These are phyloP conservation scores for Calyptommatus sinebrachiatus DNA, from an alignment of 2,113 vertebrate species.

Conservation along the genomic window DNA sequence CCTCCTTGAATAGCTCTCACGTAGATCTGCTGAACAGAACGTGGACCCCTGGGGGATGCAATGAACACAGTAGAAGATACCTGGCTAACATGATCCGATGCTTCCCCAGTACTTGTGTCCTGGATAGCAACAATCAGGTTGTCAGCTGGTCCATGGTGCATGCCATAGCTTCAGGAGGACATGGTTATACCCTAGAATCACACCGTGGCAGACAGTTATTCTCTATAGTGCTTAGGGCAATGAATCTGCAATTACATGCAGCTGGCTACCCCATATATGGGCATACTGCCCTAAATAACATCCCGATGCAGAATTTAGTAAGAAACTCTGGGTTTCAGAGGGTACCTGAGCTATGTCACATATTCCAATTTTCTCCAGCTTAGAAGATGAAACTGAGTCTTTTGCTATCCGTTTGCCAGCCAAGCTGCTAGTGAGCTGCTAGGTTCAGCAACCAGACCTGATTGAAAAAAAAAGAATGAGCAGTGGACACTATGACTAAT, in stretches of 20 bases:
- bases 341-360: not conserved
- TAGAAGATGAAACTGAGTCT: not conserved
- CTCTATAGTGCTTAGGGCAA: fast-evolving
- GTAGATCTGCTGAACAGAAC: slow-evolving; percentile 9
- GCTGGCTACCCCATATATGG: slow-evolving; percentile 29
- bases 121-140: not conserved
- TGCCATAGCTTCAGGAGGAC: not conserved
- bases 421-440: too few species aligned
- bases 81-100: not conserved
- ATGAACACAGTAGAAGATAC: not conserved
- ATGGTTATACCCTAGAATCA: not conserved
- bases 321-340: not conserved
- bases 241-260: slow-evolving; percentile 5
- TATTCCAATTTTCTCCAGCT: not conserved
- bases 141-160: not conserved
- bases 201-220: not conserved
- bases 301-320: not conserved
- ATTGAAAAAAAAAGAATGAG: too few species aligned
- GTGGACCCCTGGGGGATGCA: not conserved
- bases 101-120: not conserved
- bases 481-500: too few species aligned
- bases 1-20: slow-evolving; percentile 1
- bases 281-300: not conserved
- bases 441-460: too few species aligned
- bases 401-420: not conserved